These are phyloP conservation scores for Sminthurinus aureus DNA, from an alignment of 2,888 invertebrate genomes.

Conservation along the genomic window DNA sequence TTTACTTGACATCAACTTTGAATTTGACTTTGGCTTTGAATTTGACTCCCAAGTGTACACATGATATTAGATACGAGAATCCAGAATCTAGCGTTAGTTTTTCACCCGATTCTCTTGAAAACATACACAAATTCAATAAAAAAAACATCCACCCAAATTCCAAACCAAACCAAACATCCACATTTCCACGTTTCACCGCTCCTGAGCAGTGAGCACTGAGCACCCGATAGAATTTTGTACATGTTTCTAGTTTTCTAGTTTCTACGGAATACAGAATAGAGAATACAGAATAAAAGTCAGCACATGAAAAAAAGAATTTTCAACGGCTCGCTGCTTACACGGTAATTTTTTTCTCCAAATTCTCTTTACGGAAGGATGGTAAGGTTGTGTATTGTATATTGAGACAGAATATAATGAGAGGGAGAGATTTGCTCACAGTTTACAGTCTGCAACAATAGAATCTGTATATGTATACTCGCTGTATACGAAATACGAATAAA, in stretches of 20 bases:
- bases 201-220: not conserved
- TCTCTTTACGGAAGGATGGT: conserved; percentile 17
- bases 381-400: conserved; percentile 2
- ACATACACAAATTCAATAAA: not conserved
- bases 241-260: not conserved
- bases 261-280: not conserved
- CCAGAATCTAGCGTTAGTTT: not conserved
- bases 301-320: not conserved
- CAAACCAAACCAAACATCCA: not conserved
- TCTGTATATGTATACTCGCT: not conserved
- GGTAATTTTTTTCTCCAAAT: conserved; percentile 7
- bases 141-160: no score
- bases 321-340: conserved; percentile 17
- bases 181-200: not conserved
- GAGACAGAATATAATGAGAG: not conserved
- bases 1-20: not conserved
- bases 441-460: not conserved
- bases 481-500: not conserved
- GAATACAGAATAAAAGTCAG: not conserved
- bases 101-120: not conserved
- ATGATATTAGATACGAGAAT: not conserved
- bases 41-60: not conserved
- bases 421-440: not conserved
- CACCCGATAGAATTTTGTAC: not conserved
- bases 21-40: not conserved